Base-by-base conservation (phyloP, 2,113 vertebrate genomes). In the Campylorhamphus procurvoides region DNA sequence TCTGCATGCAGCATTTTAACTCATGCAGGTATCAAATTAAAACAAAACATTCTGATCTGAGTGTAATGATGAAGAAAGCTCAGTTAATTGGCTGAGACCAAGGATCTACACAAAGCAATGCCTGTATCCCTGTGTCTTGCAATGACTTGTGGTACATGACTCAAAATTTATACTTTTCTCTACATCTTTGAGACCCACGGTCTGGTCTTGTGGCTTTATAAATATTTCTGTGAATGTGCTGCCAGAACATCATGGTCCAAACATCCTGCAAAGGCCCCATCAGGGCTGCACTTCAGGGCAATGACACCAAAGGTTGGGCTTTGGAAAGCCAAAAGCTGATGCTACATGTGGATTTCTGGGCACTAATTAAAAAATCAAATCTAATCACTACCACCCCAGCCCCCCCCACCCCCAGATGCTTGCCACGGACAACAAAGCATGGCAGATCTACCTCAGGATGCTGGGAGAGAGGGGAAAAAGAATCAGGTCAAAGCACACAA, bases 401-500 rank as follows among this genome's bases (percentile, higher is more conserved):
- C 40, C 40, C 40, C 40, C 40, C 35, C 37, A 40, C 23, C 53
- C 40, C 56, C 47, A 58, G 80, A 84, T 0, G 3, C 28, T 33
- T 66, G 73, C 9, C 12, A 90, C 71, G 66, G 88, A 94, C 69
- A 89, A 94, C 90, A 96, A 92, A 90, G 83, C 81, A 0, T 37
- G 44, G 78, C 84, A 94, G 66, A 86, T 81, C 93, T 58, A 94
- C 87, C 90, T 92, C 80, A 79, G 92, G 89, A 96, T 82, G 82
- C 67, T 42, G 82, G 82, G 93, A 74, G 86, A 80, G 77, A 44
- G 64, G 42, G 64, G 71, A 10, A 44, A 67, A 96, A 91, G 94
- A 97, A 87, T 93, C 89, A 94, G 96, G 91, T 94, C 68, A 97
- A 53, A 97, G 93, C 77, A 97, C 82, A 94, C 44, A 78, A 84